These are phyloP conservation scores for Hydrozoanthus gracilis DNA, from an alignment of 92 coral and sea anemone species.

Conservation along the genomic window DNA sequence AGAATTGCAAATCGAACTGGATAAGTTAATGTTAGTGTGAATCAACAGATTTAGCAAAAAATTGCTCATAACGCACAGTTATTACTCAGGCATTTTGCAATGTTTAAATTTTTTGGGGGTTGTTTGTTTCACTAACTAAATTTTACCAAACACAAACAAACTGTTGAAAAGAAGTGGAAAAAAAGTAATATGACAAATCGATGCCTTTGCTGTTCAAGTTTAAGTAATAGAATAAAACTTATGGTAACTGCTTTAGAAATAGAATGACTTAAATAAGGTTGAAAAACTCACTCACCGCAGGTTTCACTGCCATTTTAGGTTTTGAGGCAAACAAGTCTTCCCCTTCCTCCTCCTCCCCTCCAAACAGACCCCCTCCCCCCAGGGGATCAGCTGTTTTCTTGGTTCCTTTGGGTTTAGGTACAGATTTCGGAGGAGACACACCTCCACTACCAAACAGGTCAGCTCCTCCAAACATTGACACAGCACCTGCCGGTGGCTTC, in stretches of 20 bases:
- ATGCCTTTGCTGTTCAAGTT: too few species aligned
- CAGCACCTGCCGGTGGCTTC: constrained; percentile 29
- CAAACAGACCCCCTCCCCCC: constrained; percentile 50
- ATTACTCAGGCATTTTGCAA: background rate
- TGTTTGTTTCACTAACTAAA: background rate
- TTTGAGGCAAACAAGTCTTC: constrained; percentile 79
- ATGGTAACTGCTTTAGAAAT: too few species aligned
- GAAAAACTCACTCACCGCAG: background rate
- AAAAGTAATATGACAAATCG: too few species aligned
- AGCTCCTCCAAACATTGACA: constrained; percentile 42
- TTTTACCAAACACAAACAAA: background rate
- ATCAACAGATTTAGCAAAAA: background rate
- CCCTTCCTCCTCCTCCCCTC: constrained; percentile 67
- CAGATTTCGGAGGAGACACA: constrained; percentile 3
- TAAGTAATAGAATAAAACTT: too few species aligned
- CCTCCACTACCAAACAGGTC: constrained; percentile 25
- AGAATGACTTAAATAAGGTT: too few species aligned
- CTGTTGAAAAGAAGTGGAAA: too few species aligned
- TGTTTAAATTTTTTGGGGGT: background rate
- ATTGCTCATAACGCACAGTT: background rate
- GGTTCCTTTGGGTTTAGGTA: constrained; percentile 33
- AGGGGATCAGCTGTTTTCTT: constrained; percentile 50
- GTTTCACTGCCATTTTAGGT: constrained; percentile 52
- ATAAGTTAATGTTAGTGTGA: background rate
- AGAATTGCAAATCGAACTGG: background rate